These are phyloP conservation scores for Pteropus rufus DNA, from an alignment of 2,797 vertebrate species.

Conservation along the genomic window DNA sequence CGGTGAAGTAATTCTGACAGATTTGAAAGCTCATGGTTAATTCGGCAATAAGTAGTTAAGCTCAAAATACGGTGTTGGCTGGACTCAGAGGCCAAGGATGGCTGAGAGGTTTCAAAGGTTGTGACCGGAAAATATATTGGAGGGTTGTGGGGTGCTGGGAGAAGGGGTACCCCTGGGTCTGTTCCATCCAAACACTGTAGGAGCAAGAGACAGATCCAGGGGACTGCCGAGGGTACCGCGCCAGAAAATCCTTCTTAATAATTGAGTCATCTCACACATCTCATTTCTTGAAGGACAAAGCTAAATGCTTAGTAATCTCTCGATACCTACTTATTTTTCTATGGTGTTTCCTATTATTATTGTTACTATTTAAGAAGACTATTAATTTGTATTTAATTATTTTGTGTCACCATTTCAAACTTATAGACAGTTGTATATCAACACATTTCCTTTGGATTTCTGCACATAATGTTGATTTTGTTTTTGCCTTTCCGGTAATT, in stretches of 20 bases:
- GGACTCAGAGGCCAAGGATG: no score
- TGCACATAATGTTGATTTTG: background rate
- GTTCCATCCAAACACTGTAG: no score
- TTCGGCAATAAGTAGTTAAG: no score
- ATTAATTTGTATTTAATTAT: background rate
- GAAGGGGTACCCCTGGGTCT: no score
- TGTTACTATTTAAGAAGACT: background rate
- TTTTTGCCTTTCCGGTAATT: background rate
- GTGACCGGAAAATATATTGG: no score
- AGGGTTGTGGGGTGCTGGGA: no score
- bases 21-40: no score
- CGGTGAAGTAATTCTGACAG: no score
- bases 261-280: background rate
- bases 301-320: background rate
- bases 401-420: background rate
- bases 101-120: no score
- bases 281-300: background rate
- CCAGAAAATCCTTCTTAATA: background rate
- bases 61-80: no score
- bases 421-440: background rate
- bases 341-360: background rate
- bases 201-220: no score
- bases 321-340: background rate
- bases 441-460: background rate
- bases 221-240: no score